Conservation (phyloP, 2,113 vertebrate species). For the Phrynosoma blainvillii region DNA sequence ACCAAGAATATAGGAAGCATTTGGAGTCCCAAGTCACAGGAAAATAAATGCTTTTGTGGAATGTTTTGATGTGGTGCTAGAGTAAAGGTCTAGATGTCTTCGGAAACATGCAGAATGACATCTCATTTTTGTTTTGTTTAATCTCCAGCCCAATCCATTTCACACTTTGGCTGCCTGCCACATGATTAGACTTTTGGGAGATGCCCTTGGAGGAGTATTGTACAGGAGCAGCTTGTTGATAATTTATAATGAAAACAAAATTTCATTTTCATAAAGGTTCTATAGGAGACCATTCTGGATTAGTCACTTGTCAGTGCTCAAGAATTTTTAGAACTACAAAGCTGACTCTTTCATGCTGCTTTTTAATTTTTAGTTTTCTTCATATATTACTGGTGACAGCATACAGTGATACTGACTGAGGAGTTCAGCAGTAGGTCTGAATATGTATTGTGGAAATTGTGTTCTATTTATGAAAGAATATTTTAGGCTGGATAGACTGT, state of each 20-base stretch:
- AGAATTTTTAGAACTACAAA: not conserved
- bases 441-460: not conserved
- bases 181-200: conserved; percentile 12
- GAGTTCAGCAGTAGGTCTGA: not conserved
- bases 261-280: conserved; percentile 8
- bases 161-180: not conserved
- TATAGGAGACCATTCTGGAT: not conserved
- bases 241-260: conserved; percentile 22
- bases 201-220: not conserved
- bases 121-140: no score
- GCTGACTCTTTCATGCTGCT: not conserved
- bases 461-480: conserved; percentile 1
- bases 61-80: not conserved
- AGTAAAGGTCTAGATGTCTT: not conserved
- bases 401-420: not conserved
- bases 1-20: not conserved
- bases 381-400: not conserved
- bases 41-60: not conserved
- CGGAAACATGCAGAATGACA: not conserved
- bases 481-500: not conserved
- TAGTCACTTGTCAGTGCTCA: not conserved
- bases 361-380: not conserved
- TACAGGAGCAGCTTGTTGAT: not conserved
- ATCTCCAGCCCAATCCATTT: conserved; percentile 1
- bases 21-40: not conserved